Evolutionary conservation across 2,797 vertebrate genomes (phyloP).

Genomic region (Phoebastria nigripes): DNA sequence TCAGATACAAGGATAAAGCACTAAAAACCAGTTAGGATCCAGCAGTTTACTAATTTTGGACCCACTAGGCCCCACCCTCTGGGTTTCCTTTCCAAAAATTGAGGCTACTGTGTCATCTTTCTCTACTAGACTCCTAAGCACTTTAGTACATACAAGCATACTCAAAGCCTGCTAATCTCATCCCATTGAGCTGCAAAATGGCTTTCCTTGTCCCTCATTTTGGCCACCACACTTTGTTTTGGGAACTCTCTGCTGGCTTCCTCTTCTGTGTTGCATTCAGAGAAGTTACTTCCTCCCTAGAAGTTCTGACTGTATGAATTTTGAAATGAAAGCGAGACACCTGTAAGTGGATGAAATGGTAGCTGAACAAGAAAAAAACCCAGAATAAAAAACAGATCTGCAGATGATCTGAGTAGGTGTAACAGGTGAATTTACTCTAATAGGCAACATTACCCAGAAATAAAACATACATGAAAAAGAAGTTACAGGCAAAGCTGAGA

Average conservation of each 20-base stretch:
- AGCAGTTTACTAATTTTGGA: background rate
- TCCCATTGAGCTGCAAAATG: background rate
- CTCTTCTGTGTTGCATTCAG: background rate
- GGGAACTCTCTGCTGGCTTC: background rate
- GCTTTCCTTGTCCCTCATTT: background rate
- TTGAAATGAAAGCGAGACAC: background rate
- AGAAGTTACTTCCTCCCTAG: background rate
- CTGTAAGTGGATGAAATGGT: background rate
- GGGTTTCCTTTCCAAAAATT: background rate
- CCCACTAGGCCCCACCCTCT: background rate
- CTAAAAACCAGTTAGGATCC: background rate
- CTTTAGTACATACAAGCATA: background rate
- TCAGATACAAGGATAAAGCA: background rate
- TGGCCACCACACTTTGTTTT: background rate
- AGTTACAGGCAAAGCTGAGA: background rate
- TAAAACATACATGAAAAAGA: background rate
- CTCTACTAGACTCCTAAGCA: background rate
- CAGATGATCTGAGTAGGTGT: background rate
- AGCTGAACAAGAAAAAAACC: background rate
- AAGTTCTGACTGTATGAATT: background rate
- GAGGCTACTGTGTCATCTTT: background rate
- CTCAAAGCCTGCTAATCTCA: background rate
- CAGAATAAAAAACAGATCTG: background rate
- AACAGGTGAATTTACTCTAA: background rate
- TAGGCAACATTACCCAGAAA: background rate